These are phyloP conservation scores for Machimus atricapillus DNA, from an alignment of 2,888 invertebrate species.

Conservation along the genomic window DNA sequence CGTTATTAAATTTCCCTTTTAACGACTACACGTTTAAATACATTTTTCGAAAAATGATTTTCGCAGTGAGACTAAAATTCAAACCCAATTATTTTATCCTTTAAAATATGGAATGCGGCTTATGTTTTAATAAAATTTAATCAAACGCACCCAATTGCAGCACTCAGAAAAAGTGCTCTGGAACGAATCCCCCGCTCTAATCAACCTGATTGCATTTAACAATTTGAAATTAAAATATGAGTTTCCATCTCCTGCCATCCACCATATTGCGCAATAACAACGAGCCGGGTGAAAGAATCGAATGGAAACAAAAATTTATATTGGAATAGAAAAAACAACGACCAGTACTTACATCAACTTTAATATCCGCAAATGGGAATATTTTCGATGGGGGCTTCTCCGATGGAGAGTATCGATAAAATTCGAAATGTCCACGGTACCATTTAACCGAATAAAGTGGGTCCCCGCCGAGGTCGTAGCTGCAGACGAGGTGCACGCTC, in stretches of 20 bases:
- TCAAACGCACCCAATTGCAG: neutral
- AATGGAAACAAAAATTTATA: neutral
- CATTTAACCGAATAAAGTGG: slow-evolving; percentile 74
- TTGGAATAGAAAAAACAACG: neutral
- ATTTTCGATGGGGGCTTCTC: slow-evolving; percentile 71
- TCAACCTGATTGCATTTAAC: neutral
- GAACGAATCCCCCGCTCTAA: neutral
- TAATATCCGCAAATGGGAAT: slow-evolving; percentile 71
- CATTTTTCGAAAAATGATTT: neutral
- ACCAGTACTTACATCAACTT: slow-evolving; percentile 70
- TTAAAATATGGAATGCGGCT: neutral
- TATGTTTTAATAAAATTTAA: neutral
- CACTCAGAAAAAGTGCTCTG: neutral
- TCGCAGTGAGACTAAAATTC: neutral
- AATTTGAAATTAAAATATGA: neutral
- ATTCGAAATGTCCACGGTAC: slow-evolving; percentile 74
- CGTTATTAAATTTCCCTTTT: neutral
- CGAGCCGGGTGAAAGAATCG: neutral
- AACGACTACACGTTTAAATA: neutral
- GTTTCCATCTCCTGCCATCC: neutral
- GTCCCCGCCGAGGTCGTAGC: slow-evolving; percentile 72
- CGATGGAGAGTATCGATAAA: slow-evolving; percentile 72
- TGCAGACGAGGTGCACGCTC: slow-evolving; percentile 68
- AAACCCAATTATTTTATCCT: neutral
- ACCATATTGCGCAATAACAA: neutral